phyloP scores from a whole-genome alignment of 2,113 vertebrate genomes.

The Carettochelys insculpta region DNA sequence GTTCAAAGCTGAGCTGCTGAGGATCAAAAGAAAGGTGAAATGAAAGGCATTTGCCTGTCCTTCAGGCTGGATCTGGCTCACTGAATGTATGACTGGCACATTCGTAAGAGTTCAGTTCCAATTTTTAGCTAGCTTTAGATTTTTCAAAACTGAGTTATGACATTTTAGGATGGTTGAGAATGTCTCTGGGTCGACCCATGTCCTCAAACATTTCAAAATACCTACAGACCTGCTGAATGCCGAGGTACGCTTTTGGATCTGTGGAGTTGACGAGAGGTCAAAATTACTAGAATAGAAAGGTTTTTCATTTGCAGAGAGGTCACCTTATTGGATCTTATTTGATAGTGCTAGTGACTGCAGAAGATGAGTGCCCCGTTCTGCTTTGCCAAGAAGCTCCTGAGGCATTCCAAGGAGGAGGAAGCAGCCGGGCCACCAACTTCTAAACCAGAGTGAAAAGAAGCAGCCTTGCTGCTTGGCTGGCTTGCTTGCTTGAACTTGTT shows the following conservation, averaged over 20 bases:
- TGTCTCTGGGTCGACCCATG: not conserved
- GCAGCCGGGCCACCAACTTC: not conserved
- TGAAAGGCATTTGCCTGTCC: not conserved
- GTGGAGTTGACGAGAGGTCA: not conserved
- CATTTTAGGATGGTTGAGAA: not conserved
- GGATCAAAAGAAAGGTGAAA: constrained; percentile 6
- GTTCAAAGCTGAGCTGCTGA: not conserved
- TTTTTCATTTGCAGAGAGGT: not conserved
- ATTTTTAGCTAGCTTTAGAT: not conserved
- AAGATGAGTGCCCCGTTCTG: not conserved
- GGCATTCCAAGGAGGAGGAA: not conserved
- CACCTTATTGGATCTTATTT: not conserved
- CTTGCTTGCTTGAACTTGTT: not conserved
- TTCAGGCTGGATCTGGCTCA: not conserved
- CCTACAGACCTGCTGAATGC: not conserved
- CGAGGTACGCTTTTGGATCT: not conserved
- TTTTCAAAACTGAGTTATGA: too few relatives aligned
- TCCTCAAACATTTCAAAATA: not conserved
- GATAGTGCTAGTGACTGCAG: not conserved
- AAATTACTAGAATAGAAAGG: not conserved
- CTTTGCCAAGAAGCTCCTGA: not conserved
- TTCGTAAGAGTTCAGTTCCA: not conserved
- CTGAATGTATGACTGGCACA: not conserved
- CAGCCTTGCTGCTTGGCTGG: not conserved
- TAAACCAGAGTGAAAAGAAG: not conserved